phyloP scores from a whole-genome alignment of 2,113 vertebrate species.

The Promerops cafer region DNA sequence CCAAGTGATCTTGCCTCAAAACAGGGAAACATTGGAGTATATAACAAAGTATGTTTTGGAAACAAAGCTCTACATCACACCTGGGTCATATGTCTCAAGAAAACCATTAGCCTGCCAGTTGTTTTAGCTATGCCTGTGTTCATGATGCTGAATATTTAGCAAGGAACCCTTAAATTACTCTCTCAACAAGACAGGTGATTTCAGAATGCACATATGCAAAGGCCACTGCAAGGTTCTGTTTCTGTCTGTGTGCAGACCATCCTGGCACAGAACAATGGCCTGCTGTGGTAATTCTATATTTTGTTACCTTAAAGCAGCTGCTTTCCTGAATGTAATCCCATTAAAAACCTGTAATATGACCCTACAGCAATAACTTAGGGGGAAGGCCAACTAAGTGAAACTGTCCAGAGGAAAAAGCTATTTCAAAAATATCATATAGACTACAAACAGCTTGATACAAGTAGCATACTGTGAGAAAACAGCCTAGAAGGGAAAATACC shows the following conservation, averaged over 20 bases:
- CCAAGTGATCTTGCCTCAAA: not conserved
- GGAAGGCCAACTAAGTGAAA: not conserved
- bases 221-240: not conserved
- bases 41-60: not conserved
- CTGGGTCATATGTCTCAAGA: not conserved
- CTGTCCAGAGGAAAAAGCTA: not conserved
- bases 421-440: not conserved
- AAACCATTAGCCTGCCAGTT: not conserved
- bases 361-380: not conserved
- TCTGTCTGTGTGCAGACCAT: not conserved
- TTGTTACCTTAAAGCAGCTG: slow-evolving; percentile 58
- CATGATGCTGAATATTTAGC: not conserved
- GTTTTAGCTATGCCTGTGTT: not conserved
- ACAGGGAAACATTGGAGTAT: not conserved
- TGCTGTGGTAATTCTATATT: slow-evolving; percentile 29
- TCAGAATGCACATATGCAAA: not conserved
- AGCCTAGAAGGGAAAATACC: not conserved
- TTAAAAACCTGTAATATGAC: slow-evolving; percentile 8
- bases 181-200: not conserved
- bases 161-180: not conserved
- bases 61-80: not conserved
- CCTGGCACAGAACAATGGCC: not conserved
- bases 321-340: slow-evolving; percentile 49
- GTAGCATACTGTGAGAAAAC: not conserved
- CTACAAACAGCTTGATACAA: not conserved